These are phyloP conservation scores for Tolypeutes matacus DNA, from an alignment of 2,797 vertebrate genomes.

Conservation along the genomic window DNA sequence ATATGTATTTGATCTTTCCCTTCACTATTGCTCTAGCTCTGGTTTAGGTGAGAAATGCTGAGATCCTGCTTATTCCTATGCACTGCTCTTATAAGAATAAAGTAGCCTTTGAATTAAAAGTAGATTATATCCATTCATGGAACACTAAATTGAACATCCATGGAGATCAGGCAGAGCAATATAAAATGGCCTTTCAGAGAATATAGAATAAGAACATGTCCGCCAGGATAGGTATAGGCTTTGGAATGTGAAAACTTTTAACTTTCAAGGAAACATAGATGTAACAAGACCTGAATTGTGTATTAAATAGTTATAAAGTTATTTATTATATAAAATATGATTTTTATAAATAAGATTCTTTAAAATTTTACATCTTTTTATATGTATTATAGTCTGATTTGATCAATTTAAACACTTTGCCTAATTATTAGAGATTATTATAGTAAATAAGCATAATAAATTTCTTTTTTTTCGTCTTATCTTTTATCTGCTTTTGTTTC, in stretches of 20 bases:
- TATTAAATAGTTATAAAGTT: not conserved
- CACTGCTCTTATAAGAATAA: not conserved
- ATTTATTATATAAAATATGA: not conserved
- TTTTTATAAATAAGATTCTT: not conserved
- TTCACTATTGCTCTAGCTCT: not conserved
- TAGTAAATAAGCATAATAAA: not conserved
- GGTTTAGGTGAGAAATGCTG: not conserved
- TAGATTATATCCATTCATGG: not conserved
- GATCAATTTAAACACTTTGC: not conserved
- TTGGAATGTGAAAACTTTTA: constrained; percentile 23
- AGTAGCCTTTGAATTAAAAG: not conserved
- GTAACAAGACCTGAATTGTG: not conserved
- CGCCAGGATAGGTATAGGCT: not conserved
- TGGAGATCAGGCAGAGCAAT: not conserved
- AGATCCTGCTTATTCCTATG: not conserved
- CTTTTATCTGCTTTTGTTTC: constrained; percentile 70
- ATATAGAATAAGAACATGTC: not conserved
- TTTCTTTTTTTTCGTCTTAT: constrained; percentile 40
- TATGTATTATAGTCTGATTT: constrained; percentile 1
- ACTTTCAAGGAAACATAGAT: not conserved
- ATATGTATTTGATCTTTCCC: not conserved
- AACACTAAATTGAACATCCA: not conserved
- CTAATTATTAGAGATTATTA: constrained; percentile 17
- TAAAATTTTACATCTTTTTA: constrained; percentile 14
- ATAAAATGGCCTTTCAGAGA: not conserved